A percentile compares a stretch with the other conserved stretches of the same genome.
These are phyloP conservation scores for Crambe crambe DNA, from an alignment of 37 sponge, comb jelly and placozoan species.

Conservation along the genomic window DNA sequence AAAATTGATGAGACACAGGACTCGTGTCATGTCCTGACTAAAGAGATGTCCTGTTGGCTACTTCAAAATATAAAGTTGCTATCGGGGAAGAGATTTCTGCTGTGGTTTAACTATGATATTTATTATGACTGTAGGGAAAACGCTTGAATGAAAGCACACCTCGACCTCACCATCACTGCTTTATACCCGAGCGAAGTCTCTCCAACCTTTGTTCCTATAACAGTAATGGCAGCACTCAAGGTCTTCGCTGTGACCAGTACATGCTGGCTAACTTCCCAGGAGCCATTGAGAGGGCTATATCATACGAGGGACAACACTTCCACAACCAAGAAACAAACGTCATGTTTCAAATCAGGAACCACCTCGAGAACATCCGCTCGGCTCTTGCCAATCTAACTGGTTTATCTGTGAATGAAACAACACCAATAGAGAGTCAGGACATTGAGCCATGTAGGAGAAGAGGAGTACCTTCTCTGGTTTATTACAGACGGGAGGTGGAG, in stretches of 20 bases:
- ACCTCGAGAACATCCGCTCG: background rate
- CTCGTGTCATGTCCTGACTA: too few species aligned
- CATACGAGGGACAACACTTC: background rate
- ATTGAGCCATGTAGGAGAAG: background rate
- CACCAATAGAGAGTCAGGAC: background rate
- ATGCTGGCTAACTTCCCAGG: background rate
- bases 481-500: too few species aligned
- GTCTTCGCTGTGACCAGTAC: conserved; percentile 1
- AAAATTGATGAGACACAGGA: too few species aligned
- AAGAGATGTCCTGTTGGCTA: too few species aligned
- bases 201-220: background rate
- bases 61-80: too few species aligned
- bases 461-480: too few species aligned
- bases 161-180: conserved; percentile 35
- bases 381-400: conserved; percentile 20
- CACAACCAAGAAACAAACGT: background rate
- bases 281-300: background rate
- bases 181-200: conserved; percentile 8
- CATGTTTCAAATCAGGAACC: background rate
- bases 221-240: background rate
- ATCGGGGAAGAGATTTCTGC: too few species aligned
- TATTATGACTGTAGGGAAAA: too few species aligned
- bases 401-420: background rate
- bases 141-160: too few species aligned
- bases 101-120: too few species aligned